A percentile compares a stretch with the other conserved stretches of the same genome.
Evolutionary conservation across 1,140 invertebrate species (phyloP).

Genomic region (Leptoteleia sp.): DNA sequence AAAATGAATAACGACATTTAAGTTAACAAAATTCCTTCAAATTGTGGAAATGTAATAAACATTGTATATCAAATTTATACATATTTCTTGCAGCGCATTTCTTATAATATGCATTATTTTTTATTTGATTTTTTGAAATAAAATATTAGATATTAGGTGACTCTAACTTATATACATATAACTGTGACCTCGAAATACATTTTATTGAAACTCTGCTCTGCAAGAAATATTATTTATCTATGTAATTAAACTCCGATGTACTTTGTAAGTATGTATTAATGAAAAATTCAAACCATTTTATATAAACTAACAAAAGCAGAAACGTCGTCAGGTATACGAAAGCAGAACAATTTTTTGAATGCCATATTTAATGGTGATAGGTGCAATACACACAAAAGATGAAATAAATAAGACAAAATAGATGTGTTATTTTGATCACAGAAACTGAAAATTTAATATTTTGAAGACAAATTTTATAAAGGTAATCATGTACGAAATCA

Average conservation of each 20-base stretch:
- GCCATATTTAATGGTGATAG: constrained; percentile 23
- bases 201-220: too few relatives aligned
- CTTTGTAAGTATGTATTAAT: constrained; percentile 22
- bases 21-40: too few relatives aligned
- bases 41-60: too few relatives aligned
- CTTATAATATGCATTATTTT: too few relatives aligned
- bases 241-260: constrained; percentile 6
- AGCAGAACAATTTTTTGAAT: constrained; percentile 21
- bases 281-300: constrained; percentile 6
- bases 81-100: too few relatives aligned
- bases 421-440: constrained; percentile 57
- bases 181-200: too few relatives aligned
- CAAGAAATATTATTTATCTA: constrained; percentile 8
- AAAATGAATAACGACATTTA: too few relatives aligned
- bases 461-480: constrained; percentile 60
- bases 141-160: too few relatives aligned
- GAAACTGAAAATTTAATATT: constrained; percentile 56
- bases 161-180: too few relatives aligned
- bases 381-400: constrained; percentile 40
- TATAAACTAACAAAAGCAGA: constrained; percentile 1
- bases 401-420: constrained; percentile 39
- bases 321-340: constrained; percentile 40
- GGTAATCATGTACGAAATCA: constrained; percentile 48
- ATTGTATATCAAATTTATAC: too few relatives aligned
- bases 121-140: too few relatives aligned